phyloP scores from a whole-genome alignment of 2,888 invertebrate species.

The Chrysolina americana region DNA sequence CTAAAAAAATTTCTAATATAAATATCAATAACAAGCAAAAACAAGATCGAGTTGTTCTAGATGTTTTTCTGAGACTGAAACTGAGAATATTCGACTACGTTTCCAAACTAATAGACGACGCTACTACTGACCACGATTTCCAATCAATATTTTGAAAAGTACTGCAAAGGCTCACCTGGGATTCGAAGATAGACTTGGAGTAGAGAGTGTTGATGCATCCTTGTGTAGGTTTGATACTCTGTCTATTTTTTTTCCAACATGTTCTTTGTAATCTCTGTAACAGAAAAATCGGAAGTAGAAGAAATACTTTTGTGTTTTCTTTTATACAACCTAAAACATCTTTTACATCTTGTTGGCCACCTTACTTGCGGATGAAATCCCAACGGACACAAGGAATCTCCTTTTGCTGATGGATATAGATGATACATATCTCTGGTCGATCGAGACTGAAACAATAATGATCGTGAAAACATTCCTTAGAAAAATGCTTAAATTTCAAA shows the following conservation, averaged over 20 bases:
- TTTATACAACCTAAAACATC: conserved; percentile 82
- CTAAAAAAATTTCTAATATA: too few relatives aligned
- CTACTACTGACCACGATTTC: too few relatives aligned
- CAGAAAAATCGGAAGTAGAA: conserved; percentile 33
- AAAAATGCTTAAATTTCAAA: neutral
- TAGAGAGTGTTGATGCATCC: conserved; percentile 79
- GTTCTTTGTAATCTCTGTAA: conserved; percentile 89
- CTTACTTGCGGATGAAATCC: conserved; percentile 96
- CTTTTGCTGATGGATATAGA: conserved; percentile 84
- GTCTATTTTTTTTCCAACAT: conserved; percentile 82
- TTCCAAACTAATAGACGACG: too few relatives aligned
- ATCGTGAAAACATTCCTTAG: neutral
- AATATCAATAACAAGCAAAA: too few relatives aligned
- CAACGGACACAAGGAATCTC: conserved; percentile 90
- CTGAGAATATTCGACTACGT: too few relatives aligned
- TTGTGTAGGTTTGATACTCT: conserved; percentile 72
- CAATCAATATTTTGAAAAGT: conserved; percentile 48
- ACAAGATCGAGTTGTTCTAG: too few relatives aligned
- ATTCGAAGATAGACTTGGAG: conserved; percentile 83
- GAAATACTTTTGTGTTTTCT: neutral
- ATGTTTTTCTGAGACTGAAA: too few relatives aligned
- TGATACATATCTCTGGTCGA: conserved; percentile 75
- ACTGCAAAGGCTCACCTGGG: conserved; percentile 63
- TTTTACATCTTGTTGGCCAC: conserved; percentile 94
- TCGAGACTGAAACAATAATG: conserved; percentile 28